Percentiles rank a stretch among this genome's conserved stretches.
Conservation (phyloP, 2,797 vertebrate genomes). For the Anniella stebbinsi region DNA sequence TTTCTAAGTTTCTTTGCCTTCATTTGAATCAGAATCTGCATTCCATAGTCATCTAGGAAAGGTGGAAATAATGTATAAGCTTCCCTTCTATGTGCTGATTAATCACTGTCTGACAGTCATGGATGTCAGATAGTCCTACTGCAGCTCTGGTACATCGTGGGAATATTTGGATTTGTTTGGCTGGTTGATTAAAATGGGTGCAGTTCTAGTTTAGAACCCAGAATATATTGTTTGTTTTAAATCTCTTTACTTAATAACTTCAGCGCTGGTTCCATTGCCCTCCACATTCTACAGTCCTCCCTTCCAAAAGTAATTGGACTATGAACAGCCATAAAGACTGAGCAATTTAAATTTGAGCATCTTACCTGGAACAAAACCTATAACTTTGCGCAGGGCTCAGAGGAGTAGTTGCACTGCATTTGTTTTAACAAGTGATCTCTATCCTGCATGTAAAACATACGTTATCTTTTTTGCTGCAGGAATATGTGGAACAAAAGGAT, state of each 20-base stretch:
- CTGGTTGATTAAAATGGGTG: not conserved
- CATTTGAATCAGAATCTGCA: not conserved
- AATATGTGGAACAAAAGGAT: slow-evolving; percentile 7
- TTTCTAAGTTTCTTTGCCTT: not conserved
- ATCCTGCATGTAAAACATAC: not conserved
- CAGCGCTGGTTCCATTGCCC: not conserved
- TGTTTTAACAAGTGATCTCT: slow-evolving; percentile 5
- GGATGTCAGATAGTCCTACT: not conserved
- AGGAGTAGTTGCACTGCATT: not conserved
- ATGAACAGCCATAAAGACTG: slow-evolving; percentile 27
- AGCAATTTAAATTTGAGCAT: slow-evolving; percentile 27
- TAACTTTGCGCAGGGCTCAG: not conserved
- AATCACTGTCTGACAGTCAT: not conserved
- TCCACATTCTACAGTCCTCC: not conserved
- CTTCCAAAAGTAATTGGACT: slow-evolving; percentile 30
- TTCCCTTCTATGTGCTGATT: not conserved
- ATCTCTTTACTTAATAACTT: not conserved
- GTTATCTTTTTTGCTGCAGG: not conserved
- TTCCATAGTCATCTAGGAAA: not conserved
- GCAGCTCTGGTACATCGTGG: not conserved
- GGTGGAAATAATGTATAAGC: not conserved
- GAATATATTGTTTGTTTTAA: not conserved
- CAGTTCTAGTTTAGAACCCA: not conserved
- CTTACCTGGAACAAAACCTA: slow-evolving; percentile 10
- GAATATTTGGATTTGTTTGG: not conserved